Conservation (phyloP, 2,797 vertebrate genomes). For the Semaprochilodus insignis region DNA sequence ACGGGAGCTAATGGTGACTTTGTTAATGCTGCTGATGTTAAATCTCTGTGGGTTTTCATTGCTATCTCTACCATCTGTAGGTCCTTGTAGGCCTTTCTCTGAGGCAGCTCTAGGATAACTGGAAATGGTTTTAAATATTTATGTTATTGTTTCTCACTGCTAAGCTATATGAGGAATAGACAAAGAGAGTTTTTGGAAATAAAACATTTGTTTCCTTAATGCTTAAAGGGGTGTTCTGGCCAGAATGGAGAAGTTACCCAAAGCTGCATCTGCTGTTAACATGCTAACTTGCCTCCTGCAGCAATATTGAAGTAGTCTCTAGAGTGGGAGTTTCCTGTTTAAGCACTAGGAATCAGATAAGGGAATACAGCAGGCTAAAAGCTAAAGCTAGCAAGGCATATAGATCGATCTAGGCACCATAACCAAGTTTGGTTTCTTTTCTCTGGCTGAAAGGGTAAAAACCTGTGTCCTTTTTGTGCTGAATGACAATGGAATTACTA, state of each 20-base stretch:
- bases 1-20: not conserved
- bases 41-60: not conserved
- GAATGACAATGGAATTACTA: too few species aligned
- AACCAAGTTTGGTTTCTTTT: not conserved
- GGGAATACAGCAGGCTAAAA: not conserved
- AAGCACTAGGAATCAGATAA: too few species aligned
- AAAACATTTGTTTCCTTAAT: not conserved
- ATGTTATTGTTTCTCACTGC: not conserved
- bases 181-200: too few species aligned
- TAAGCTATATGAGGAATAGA: not conserved
- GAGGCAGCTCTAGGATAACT: constrained; percentile 14
- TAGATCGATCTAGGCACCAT: not conserved
- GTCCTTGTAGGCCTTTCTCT: not conserved
- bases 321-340: too few species aligned
- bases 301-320: too few species aligned
- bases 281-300: too few species aligned
- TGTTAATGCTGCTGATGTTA: not conserved
- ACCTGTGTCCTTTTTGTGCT: not conserved
- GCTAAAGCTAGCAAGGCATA: not conserved
- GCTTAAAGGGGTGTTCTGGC: not conserved
- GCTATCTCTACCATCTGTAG: not conserved
- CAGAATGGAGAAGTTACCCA: not conserved
- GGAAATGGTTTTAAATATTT: not conserved
- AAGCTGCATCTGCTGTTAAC: too few species aligned
- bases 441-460: not conserved